Conservation (phyloP, 2,888 invertebrate species). For the Trimorus sp. region DNA sequence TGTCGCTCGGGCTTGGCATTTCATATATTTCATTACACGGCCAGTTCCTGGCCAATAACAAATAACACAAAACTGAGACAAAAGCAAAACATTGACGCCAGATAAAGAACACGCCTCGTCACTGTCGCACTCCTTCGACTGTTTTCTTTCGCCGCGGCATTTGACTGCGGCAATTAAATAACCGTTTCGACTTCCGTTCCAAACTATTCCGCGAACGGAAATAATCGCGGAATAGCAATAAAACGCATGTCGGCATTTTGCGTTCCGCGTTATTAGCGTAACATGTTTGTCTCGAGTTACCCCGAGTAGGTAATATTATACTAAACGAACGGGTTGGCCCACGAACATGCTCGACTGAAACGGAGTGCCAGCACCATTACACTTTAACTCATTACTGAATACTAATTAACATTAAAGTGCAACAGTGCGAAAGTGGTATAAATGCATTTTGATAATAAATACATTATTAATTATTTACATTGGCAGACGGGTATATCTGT, state of each 20-base stretch:
- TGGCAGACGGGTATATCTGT: slow-evolving; percentile 5
- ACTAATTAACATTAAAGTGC: slow-evolving; percentile 37
- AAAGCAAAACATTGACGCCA: slow-evolving; percentile 69
- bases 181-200: slow-evolving; percentile 16
- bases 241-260: neutral
- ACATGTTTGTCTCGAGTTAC: slow-evolving; percentile 9
- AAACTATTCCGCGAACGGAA: neutral
- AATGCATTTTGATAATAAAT: slow-evolving; percentile 34
- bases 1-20: slow-evolving; percentile 64
- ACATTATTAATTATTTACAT: slow-evolving; percentile 24
- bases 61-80: slow-evolving; percentile 71
- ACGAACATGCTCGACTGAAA: slow-evolving; percentile 21
- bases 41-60: slow-evolving; percentile 72
- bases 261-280: neutral
- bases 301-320: slow-evolving; percentile 16
- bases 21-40: slow-evolving; percentile 74
- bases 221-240: neutral
- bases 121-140: slow-evolving; percentile 24
- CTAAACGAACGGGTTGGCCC: slow-evolving; percentile 13
- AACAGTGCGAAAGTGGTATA: slow-evolving; percentile 32
- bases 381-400: slow-evolving; percentile 28
- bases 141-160: slow-evolving; percentile 38
- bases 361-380: slow-evolving; percentile 20
- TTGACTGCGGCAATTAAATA: slow-evolving; percentile 46
- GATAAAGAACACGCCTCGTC: slow-evolving; percentile 67